Percentiles rank a stretch among this genome's conserved stretches.
Conservation (phyloP, 2,888 invertebrate species). For the Leucophenga montana region DNA sequence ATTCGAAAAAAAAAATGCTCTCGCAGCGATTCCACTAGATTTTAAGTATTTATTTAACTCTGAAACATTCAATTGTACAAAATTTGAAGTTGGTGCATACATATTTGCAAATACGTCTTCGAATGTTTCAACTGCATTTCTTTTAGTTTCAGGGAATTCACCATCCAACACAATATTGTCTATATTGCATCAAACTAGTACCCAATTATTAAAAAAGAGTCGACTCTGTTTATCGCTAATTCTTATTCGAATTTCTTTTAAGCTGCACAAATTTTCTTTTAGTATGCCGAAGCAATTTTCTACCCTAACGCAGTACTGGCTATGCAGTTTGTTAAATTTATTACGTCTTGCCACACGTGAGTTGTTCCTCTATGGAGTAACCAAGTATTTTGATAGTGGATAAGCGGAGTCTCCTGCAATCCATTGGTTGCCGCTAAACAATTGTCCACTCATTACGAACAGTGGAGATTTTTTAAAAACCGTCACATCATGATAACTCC, state of each 20-base stretch:
- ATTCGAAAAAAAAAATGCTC: no score
- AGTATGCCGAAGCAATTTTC: not conserved
- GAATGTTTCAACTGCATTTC: no score
- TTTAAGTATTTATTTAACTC: no score
- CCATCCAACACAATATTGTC: not conserved
- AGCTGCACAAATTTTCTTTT: slow-evolving; percentile 5
- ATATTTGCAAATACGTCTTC: no score
- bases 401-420: slow-evolving; percentile 1
- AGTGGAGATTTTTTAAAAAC: not conserved
- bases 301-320: not conserved
- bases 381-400: not conserved
- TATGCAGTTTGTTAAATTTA: not conserved
- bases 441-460: not conserved
- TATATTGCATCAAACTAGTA: not conserved
- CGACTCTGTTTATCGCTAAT: not conserved
- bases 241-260: slow-evolving; percentile 7
- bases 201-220: not conserved
- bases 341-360: not conserved
- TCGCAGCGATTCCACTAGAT: no score
- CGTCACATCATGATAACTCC: slow-evolving; percentile 22
- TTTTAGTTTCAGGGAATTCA: no score
- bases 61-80: no score
- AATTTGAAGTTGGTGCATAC: no score
- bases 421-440: slow-evolving; percentile 3
- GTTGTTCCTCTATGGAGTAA: not conserved